phyloP scores from a whole-genome alignment of 2,888 invertebrate species.

The Pomacea canaliculata region DNA sequence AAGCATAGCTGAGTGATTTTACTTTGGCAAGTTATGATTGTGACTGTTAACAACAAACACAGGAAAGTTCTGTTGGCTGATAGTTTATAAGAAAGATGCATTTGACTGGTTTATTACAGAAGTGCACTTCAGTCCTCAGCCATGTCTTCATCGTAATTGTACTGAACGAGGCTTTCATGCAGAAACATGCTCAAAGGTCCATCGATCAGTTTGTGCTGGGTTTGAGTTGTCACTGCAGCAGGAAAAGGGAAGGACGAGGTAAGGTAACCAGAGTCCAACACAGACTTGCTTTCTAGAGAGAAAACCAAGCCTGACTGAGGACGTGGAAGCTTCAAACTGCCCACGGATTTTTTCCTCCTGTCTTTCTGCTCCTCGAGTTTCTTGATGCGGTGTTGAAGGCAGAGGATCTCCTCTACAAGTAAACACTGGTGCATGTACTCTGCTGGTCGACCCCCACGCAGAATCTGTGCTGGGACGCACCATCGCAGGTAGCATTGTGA shows the following conservation, averaged over 20 bases:
- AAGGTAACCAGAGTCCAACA: constrained; percentile 47
- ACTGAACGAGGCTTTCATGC: constrained; percentile 52
- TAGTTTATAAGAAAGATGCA: too few relatives aligned
- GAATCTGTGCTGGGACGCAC: constrained; percentile 85
- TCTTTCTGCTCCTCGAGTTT: constrained; percentile 34
- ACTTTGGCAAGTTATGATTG: too few relatives aligned
- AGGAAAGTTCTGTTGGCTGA: too few relatives aligned
- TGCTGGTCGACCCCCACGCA: constrained; percentile 76
- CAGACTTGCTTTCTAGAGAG: constrained; percentile 40
- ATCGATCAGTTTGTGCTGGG: constrained; percentile 42
- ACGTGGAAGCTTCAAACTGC: constrained; percentile 26
- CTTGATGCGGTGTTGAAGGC: constrained; percentile 57
- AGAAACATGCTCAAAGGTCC: constrained; percentile 53
- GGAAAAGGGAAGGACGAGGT: constrained; percentile 63
- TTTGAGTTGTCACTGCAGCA: constrained; percentile 42
- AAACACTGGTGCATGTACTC: constrained; percentile 68
- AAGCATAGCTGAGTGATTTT: too few relatives aligned
- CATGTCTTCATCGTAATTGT: constrained; percentile 41
- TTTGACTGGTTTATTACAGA: too few relatives aligned
- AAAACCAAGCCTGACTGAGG: constrained; percentile 59
- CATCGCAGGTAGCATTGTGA: constrained; percentile 91
- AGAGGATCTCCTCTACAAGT: constrained; percentile 69
- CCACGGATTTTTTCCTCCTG: background rate
- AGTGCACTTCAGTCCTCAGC: constrained; percentile 35
- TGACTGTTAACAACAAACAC: too few relatives aligned